A percentile compares a stretch with the other conserved stretches of the same genome.
These are phyloP conservation scores for Endomychus coccineus DNA, from an alignment of 2,888 invertebrate genomes.

Conservation along the genomic window DNA sequence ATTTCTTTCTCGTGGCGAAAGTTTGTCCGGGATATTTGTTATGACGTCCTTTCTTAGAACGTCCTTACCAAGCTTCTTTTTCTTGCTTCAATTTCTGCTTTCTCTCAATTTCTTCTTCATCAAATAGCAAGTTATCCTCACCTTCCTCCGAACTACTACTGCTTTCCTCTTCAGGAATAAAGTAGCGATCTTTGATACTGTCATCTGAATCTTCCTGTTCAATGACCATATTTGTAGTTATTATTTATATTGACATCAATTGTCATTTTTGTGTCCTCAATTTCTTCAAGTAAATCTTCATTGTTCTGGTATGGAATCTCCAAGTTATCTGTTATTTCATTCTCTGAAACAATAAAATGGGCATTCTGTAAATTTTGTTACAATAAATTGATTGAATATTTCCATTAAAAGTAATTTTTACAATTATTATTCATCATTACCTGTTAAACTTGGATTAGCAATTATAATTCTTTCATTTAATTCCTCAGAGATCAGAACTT, in stretches of 20 bases:
- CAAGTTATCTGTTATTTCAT: slow-evolving; percentile 6
- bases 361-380: slow-evolving; percentile 10
- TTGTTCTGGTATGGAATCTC: slow-evolving; percentile 8
- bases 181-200: slow-evolving; percentile 14
- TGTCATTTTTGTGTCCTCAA: slow-evolving; percentile 7
- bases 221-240: slow-evolving; percentile 4
- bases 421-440: too few relatives aligned
- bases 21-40: slow-evolving; percentile 18
- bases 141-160: slow-evolving; percentile 12
- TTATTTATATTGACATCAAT: slow-evolving; percentile 5
- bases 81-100: slow-evolving; percentile 9
- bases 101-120: slow-evolving; percentile 10
- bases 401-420: too few relatives aligned
- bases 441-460: too few relatives aligned
- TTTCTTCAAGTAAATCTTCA: slow-evolving; percentile 12
- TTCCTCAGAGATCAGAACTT: too few relatives aligned
- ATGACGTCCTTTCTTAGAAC: slow-evolving; percentile 15
- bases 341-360: slow-evolving; percentile 11
- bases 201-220: slow-evolving; percentile 14
- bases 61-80: slow-evolving; percentile 12
- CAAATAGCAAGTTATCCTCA: slow-evolving; percentile 8
- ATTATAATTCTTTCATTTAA: too few relatives aligned
- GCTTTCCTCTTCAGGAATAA: slow-evolving; percentile 16
- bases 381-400: too few relatives aligned
- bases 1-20: slow-evolving; percentile 15